Evolutionary conservation across 2,797 vertebrate genomes (phyloP).

Genomic region (Sebastes trivittatus): DNA sequence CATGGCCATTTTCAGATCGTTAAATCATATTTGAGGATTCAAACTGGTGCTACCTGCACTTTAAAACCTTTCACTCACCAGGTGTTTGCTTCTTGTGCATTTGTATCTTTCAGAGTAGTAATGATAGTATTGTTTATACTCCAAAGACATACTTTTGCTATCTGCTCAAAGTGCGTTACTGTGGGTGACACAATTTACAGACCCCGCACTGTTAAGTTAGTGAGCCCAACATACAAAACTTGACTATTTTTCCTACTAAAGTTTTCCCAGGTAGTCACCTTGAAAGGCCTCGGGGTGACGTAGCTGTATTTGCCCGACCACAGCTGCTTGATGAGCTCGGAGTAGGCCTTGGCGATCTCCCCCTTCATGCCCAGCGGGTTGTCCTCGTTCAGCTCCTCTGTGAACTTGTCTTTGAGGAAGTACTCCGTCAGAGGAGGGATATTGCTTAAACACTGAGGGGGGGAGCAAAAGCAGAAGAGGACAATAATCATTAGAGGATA

Average conservation of each 20-base stretch:
- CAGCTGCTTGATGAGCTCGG: conserved; percentile 96
- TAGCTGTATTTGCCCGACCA: conserved; percentile 98
- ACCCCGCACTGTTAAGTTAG: background rate
- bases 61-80: background rate
- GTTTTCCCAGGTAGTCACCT: conserved; percentile 78
- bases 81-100: background rate
- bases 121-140: background rate
- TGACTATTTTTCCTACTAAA: background rate
- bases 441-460: conserved; percentile 95
- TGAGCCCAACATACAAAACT: background rate
- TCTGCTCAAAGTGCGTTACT: background rate
- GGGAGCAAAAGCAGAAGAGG: background rate
- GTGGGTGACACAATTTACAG: background rate
- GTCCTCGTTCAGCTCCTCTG: conserved; percentile 95
- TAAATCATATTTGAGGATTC: background rate
- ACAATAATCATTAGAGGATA: background rate
- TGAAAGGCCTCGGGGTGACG: conserved; percentile 96
- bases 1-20: background rate
- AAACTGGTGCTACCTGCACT: background rate
- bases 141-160: background rate
- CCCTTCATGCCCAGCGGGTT: conserved; percentile 99
- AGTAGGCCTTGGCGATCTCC: conserved; percentile 95
- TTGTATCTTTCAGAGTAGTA: background rate
- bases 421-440: conserved; percentile 95
- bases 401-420: conserved; percentile 97